Evolutionary conservation across 2,797 vertebrate genomes (phyloP), one percentile per base, ranked within the genome.

Genomic region (Sebastolobus altivelis): DNA sequence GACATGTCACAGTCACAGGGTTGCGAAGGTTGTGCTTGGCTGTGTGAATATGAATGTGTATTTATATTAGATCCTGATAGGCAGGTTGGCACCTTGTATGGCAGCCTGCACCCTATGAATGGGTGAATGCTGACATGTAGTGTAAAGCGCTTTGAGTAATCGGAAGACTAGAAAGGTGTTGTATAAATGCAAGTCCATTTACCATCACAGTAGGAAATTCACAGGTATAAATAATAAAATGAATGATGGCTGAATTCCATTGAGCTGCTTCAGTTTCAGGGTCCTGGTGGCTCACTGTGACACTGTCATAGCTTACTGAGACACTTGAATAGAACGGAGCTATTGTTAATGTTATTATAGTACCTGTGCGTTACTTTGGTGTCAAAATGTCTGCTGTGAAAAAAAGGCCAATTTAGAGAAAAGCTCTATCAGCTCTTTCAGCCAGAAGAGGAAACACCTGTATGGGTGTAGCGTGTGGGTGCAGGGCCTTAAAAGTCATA

Each of bases 371-470:
- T 65, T 27, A 61, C 59, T 61, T 35, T 11, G 59, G 33, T 31
- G 20, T 35, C 31, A 61, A 65, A 40, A 65, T 40, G 13, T 49
- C 43, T 31, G 43, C 40, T 31, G 25, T 49, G 18, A 46, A 46
- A 46, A 65, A 66, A 46, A 14, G 8, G 43, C 14, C 22, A 4
- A 52, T 55, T 18, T 25, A 77, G 43, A 71, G 35, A 52, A 29
- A 52, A 33, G 20, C 22, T 38, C 0, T 22, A 69, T 77, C 66
- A 77, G 20, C 22, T 38, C 0, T 22, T 62, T 77, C 66, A 77
- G 43, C 22, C 40, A 31, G 29, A 46, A 29, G 9, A 8, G 20
- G 54, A 55, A 68, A 54, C 31, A 37, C 22, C 11, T 38, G 35
- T 68, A n/a, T 40, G 33, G 46, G 20, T 55, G 58, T 52, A n/a